These are phyloP conservation scores for Meloidogyne floridensis DNA, from an alignment of 1,140 invertebrate genomes.

Conservation along the genomic window DNA sequence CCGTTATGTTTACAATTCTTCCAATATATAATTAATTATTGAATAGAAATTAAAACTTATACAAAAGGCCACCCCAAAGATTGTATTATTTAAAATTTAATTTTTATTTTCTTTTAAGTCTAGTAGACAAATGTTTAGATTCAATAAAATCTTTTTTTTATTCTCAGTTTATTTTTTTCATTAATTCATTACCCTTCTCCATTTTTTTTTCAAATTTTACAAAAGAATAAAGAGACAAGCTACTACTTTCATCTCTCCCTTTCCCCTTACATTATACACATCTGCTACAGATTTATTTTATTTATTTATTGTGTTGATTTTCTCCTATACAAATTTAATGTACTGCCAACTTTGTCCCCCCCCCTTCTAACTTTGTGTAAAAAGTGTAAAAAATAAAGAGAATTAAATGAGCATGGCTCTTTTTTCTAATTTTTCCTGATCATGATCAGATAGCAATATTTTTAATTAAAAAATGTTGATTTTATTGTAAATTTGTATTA, in stretches of 20 bases:
- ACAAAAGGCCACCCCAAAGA: too few relatives aligned
- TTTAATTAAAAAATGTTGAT: background rate
- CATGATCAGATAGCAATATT: background rate
- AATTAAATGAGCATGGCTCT: background rate
- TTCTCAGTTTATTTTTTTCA: too few relatives aligned
- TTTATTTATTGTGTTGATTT: conserved; percentile 3
- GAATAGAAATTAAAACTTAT: too few relatives aligned
- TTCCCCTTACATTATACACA: background rate
- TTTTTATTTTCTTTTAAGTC: too few relatives aligned
- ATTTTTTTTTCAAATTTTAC: background rate
- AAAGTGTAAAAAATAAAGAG: background rate
- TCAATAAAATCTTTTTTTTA: too few relatives aligned
- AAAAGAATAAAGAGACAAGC: background rate
- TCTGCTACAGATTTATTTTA: background rate
- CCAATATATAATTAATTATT: too few relatives aligned
- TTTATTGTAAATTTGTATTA: background rate
- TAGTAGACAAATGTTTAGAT: too few relatives aligned
- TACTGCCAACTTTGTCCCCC: background rate
- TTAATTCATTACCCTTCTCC: background rate
- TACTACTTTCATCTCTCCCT: background rate
- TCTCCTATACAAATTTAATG: background rate
- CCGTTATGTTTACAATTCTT: too few relatives aligned
- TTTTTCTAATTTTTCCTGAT: background rate
- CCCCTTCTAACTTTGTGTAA: background rate
- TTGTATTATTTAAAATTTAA: too few relatives aligned